These are phyloP conservation scores for Pollenia griseotomentosa DNA, from an alignment of 2,888 invertebrate genomes.

Conservation along the genomic window DNA sequence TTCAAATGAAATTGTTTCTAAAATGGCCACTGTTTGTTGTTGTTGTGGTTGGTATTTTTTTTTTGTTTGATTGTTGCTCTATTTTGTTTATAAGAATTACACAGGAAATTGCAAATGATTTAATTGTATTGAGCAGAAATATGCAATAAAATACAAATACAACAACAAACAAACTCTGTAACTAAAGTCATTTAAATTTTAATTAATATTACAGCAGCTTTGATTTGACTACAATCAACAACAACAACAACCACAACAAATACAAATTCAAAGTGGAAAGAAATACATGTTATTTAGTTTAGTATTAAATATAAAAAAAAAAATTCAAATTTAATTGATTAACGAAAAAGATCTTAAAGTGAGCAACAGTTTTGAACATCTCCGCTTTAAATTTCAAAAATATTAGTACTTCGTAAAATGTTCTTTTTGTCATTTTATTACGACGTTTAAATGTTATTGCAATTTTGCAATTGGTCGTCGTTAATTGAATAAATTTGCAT, in stretches of 20 bases:
- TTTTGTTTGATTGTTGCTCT: not conserved
- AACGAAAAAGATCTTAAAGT: not conserved
- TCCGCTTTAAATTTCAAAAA: too few relatives aligned
- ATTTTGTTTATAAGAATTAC: slow-evolving; percentile 50
- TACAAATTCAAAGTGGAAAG: not conserved
- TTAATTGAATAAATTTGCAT: slow-evolving; percentile 50
- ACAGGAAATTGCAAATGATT: slow-evolving; percentile 75
- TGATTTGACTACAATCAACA: slow-evolving; percentile 36
- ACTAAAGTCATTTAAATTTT: slow-evolving; percentile 63
- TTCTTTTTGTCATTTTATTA: slow-evolving; percentile 5
- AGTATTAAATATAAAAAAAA: slow-evolving; percentile 1
- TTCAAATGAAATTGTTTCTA: slow-evolving; percentile 14
- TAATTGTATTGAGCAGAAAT: slow-evolving; percentile 66
- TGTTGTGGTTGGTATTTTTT: not conserved
- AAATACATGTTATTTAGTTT: slow-evolving; percentile 1
- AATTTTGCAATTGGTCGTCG: slow-evolving; percentile 46
- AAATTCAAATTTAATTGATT: not conserved
- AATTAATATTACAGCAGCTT: slow-evolving; percentile 63
- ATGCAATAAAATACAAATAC: slow-evolving; percentile 2
- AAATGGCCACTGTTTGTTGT: slow-evolving; percentile 52
- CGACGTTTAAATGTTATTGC: not conserved
- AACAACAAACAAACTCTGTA: slow-evolving; percentile 14
- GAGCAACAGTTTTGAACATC: too few relatives aligned
- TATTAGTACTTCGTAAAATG: not conserved
- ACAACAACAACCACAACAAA: slow-evolving; percentile 21